Percentiles rank a stretch among this genome's conserved stretches.
These are phyloP conservation scores for Pseudachorutes palmiensis DNA, from an alignment of 1,140 invertebrate genomes.

Conservation along the genomic window DNA sequence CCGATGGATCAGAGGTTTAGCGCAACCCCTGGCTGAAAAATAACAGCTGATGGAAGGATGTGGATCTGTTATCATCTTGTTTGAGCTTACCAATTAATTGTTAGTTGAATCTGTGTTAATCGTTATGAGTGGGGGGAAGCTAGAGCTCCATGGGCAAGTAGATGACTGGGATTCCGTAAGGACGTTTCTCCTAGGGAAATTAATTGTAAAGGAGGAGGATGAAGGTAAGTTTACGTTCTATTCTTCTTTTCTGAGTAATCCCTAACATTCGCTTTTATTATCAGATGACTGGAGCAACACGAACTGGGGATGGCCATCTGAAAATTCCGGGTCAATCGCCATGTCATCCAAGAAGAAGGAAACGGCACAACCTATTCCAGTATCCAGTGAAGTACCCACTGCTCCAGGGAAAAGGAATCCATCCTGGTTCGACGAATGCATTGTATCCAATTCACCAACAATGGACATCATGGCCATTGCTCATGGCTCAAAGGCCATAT, in stretches of 20 bases:
- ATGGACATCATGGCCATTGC: constrained; percentile 63
- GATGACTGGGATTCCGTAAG: constrained; percentile 26
- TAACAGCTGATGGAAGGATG: no score
- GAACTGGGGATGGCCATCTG: constrained; percentile 34
- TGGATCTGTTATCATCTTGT: no score
- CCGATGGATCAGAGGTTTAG: no score
- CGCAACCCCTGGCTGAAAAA: no score
- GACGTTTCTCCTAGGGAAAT: constrained; percentile 12
- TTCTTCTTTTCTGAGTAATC: not conserved
- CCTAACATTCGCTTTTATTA: not conserved
- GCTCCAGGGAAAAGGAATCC: constrained; percentile 22
- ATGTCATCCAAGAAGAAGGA: not conserved
- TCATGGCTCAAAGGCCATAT: constrained; percentile 54
- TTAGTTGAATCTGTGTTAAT: no score
- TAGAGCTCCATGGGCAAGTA: constrained; percentile 25
- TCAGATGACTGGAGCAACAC: constrained; percentile 14
- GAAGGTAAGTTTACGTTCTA: constrained; percentile 10
- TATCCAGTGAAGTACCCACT: no score
- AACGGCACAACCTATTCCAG: no score
- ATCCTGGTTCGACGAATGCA: constrained; percentile 61
- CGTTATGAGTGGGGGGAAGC: constrained; percentile 22
- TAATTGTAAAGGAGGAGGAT: not conserved
- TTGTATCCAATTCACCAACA: constrained; percentile 62
- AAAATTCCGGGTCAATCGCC: not conserved
- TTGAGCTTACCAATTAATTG: no score